Evolutionary conservation across 1,140 invertebrate species (phyloP), one percentile per base, ranked within the genome.

Genomic region (Zaprionus africanus): DNA sequence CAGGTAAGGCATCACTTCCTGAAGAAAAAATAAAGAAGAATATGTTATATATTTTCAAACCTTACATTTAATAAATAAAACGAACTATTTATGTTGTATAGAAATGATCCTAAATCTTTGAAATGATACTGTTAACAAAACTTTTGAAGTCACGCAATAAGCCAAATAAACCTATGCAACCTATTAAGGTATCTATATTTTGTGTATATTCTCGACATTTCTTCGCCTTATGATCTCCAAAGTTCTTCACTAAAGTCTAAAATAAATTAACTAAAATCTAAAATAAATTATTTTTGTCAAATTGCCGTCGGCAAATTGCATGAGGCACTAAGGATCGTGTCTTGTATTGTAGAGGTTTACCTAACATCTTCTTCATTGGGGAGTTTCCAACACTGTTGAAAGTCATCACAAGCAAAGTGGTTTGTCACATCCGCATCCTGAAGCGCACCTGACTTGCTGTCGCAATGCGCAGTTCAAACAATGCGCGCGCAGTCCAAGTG

Each of bases 391-490:
- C n/a, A 54, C 15, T 28, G 12, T 53, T 1, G 17, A 54, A 62
- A 67, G 62, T 12, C 53, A 34, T 38, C 31, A 34, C 2, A 67
- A 24, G 59, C 60, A 63, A 85, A 81, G 75, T 63, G 66, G 28
- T 60, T 58, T 43, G 41, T 24, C 54, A 36, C 41, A 63, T 61
- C 56, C 84, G 36, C 67, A 81, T 90, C 85, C 86, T 90, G 81
- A 53, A 57, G 6, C 41, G 41, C 75, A 66, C 70, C 70, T 73
- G 58, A 73, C 62, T 54, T 6, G 72, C 4, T 76, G 61, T 76
- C 67, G 68, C 61, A 73, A 66, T 66, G 61, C n/a, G 24, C 38
- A 60, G 56, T 57, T 58, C 57, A 72, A 73, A 77, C 63, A 77
- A 38, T 12, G 49, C 11, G 49, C 66, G 24, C 31, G 43, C 51